phyloP scores from a whole-genome alignment of 2,113 vertebrate genomes.

The Sterrhoptilus dennistouni region DNA sequence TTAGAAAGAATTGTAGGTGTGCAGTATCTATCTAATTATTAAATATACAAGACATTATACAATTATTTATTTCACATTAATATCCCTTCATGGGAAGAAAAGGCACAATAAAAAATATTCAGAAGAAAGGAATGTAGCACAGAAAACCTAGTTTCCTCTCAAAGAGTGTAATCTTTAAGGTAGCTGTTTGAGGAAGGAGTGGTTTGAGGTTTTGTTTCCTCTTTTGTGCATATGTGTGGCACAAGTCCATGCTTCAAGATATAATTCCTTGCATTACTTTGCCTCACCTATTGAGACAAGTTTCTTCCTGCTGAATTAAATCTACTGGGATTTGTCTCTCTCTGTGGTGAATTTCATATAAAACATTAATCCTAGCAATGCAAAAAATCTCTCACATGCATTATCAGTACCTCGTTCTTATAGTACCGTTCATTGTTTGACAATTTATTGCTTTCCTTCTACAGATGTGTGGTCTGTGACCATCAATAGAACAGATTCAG shows the following conservation, averaged over 20 bases:
- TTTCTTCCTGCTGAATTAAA: not conserved
- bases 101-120: not conserved
- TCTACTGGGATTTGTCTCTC: not conserved
- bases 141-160: not conserved
- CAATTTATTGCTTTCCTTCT: not conserved
- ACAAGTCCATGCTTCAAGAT: not conserved
- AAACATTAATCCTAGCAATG: not conserved
- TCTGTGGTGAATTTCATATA: not conserved
- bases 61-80: not conserved
- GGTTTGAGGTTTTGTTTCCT: not conserved
- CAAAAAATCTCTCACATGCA: rapidly evolving
- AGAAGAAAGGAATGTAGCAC: not conserved
- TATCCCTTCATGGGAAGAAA: not conserved
- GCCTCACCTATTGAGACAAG: not conserved
- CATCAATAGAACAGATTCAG: not conserved
- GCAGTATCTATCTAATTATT: not conserved
- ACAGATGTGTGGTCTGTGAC: not conserved
- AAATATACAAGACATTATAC: not conserved
- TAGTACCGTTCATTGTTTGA: not conserved
- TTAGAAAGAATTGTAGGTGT: not conserved
- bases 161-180: not conserved
- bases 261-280: not conserved
- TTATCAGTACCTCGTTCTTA: not conserved
- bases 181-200: not conserved
- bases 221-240: not conserved